Evolutionary conservation across 2,888 invertebrate species (phyloP).

Genomic region (Andrena hattorfiana): DNA sequence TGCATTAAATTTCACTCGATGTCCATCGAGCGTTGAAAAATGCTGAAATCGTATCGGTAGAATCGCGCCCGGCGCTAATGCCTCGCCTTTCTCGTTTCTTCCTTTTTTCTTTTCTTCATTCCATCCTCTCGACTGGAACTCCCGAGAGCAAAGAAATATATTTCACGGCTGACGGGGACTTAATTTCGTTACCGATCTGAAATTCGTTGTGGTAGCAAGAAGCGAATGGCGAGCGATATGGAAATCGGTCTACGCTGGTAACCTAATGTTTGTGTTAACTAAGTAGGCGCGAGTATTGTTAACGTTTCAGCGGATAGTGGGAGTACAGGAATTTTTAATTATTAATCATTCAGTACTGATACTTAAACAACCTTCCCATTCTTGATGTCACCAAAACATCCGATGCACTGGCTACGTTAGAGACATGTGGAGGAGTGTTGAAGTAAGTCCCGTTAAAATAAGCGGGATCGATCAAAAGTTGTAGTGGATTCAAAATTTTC

Average conservation of each 20-base stretch:
- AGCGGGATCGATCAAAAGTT: too few relatives aligned
- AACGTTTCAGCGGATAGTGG: not conserved
- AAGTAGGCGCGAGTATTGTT: constrained; percentile 33
- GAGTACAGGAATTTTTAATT: too few relatives aligned
- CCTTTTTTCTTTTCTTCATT: not conserved
- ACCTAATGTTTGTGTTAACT: constrained; percentile 55
- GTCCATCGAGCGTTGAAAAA: constrained; percentile 65
- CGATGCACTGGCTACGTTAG: too few relatives aligned
- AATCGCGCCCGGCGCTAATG: constrained; percentile 60
- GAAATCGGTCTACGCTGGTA: constrained; percentile 35
- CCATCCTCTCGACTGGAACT: not conserved
- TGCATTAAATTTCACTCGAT: constrained; percentile 71
- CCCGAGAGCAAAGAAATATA: constrained; percentile 56
- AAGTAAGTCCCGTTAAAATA: too few relatives aligned
- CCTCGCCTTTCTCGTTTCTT: constrained; percentile 8
- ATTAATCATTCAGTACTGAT: too few relatives aligned
- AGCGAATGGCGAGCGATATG: constrained; percentile 31
- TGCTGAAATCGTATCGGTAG: constrained; percentile 62
- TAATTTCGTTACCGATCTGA: constrained; percentile 68
- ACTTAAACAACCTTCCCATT: too few relatives aligned
- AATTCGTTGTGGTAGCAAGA: constrained; percentile 59
- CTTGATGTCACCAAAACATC: too few relatives aligned
- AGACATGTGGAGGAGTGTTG: too few relatives aligned
- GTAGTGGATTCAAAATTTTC: too few relatives aligned
- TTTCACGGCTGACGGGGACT: constrained; percentile 68